phyloP scores from a whole-genome alignment of 2,113 vertebrate species.

The Engystomops pustulosus region DNA sequence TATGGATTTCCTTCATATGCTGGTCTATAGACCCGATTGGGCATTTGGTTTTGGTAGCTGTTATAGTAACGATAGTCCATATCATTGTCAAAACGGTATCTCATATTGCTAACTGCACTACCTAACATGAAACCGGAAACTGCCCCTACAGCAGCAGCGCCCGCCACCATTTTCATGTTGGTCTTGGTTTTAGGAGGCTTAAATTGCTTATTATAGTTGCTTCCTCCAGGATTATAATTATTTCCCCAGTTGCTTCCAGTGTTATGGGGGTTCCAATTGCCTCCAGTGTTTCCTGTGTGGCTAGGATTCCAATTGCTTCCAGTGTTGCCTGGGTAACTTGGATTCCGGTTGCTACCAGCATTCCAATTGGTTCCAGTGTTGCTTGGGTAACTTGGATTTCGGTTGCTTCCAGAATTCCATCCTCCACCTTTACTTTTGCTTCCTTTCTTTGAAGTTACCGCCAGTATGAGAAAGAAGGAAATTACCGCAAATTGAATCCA shows the following conservation, averaged over 20 bases:
- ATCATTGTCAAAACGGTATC: conserved; percentile 69
- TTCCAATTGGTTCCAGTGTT: conserved; percentile 65
- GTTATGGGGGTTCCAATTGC: conserved; percentile 55
- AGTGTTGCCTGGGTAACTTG: conserved; percentile 52
- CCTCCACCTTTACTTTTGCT: conserved; percentile 61
- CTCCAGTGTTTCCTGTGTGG: conserved; percentile 59
- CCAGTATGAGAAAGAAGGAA: conserved; percentile 1
- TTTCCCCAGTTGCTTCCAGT: conserved; percentile 65
- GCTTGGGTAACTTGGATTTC: conserved; percentile 59
- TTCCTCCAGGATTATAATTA: conserved; percentile 57
- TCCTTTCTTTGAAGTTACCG: conserved; percentile 44
- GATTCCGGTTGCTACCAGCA: conserved; percentile 63
- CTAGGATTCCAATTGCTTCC: conserved; percentile 65
- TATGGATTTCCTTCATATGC: conserved; percentile 66
- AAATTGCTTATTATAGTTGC: conserved; percentile 63
- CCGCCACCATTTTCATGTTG: conserved; percentile 72
- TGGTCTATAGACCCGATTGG: conserved; percentile 70
- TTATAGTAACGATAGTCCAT: conserved; percentile 73
- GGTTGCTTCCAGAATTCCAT: conserved; percentile 64
- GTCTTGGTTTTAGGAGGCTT: conserved; percentile 74
- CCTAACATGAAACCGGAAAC: conserved; percentile 76
- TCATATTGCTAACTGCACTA: conserved; percentile 70
- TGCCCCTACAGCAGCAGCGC: conserved; percentile 66
- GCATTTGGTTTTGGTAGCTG: conserved; percentile 70
- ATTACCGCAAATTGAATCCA: conserved; percentile 18